phyloP scores from a whole-genome alignment of 2,888 invertebrate species.

The Drosophila subsilvestris region DNA sequence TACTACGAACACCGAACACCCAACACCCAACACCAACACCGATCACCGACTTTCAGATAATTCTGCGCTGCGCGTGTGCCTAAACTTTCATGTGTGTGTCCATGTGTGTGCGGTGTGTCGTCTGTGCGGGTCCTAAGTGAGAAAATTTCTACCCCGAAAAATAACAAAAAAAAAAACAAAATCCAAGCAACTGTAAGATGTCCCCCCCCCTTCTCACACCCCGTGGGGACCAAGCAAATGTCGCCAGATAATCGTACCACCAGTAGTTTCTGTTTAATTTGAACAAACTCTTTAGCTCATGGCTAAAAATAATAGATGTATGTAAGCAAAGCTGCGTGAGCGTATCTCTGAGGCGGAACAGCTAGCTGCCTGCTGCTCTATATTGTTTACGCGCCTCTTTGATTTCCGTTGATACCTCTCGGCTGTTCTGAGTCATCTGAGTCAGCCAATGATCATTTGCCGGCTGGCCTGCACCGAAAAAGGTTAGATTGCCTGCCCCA shows the following conservation, averaged over 20 bases:
- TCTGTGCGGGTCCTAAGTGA: conserved; percentile 13
- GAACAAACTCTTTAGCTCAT: conserved; percentile 52
- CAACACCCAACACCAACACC: no score
- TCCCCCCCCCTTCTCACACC: not conserved
- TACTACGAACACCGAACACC: conserved; percentile 16
- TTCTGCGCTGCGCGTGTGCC: conserved; percentile 47
- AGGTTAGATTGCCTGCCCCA: conserved; percentile 44
- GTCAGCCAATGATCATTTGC: conserved; percentile 28
- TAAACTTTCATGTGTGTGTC: conserved; percentile 11
- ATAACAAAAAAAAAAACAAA: conserved; percentile 27
- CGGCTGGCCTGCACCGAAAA: conserved; percentile 47
- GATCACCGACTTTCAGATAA: conserved; percentile 32
- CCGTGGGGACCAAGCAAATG: conserved; percentile 5
- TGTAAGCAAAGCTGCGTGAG: conserved; percentile 34
- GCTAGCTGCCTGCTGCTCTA: conserved; percentile 31
- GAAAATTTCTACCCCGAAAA: conserved; percentile 22
- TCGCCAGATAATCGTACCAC: conserved; percentile 14
- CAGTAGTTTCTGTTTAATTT: conserved; percentile 19
- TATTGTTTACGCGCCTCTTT: conserved; percentile 16
- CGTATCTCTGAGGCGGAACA: conserved; percentile 43
- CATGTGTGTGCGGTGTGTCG: conserved; percentile 9
- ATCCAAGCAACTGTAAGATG: conserved; percentile 42
- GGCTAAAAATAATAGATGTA: conserved; percentile 65
- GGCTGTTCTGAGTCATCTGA: conserved; percentile 34
- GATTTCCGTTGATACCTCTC: conserved; percentile 27